Base-by-base conservation (phyloP, 2,888 invertebrate genomes). In the Stomorhina lunata region DNA sequence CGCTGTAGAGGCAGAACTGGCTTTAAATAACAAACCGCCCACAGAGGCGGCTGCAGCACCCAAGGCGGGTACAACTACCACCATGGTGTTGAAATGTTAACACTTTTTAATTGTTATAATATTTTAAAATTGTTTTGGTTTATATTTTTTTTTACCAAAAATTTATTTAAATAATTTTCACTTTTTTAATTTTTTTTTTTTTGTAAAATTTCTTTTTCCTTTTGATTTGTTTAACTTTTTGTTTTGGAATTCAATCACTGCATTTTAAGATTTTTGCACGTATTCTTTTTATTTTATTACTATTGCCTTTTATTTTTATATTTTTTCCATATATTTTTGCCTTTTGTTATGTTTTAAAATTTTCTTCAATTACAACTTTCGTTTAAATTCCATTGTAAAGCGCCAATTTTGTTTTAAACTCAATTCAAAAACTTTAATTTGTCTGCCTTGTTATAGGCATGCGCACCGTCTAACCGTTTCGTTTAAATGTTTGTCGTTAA, bases 11-110 rank as follows among this genome's bases (percentile, higher is more conserved):
- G 90, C 89, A 63, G 90, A 86, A 59, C 90, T 90, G n/a, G 90
- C 90, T 84, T 91, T 91, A 59, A 90, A 89, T 4, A 91, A 69
- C 4, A 88, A 84, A 0, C 91, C 90, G 65, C 89, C 89, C 53
- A 90, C 85, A 7, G 90, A 88, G 61, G 90, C 88, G 69, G 90
- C 87, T 53, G 90, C 90, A 43, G 89, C 88, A 15, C 90, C 88
- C 72, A 91, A 71, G 6, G 87, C 86, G 34, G 90, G 87, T 32
- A 88, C 85, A 15, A 91, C 86, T 79, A 89, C 90, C 89, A 90
- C 89, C 59, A 37, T 80, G 63, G 50, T 43, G 12, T 7, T 37
- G 43, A 20, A 15, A 25, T 15, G 10, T 17, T n/a, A n/a, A n/a
- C 20, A 34, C 48, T 53, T 48, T 27, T 48, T 10, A 10, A 4